Conservation (phyloP, 1,140 invertebrate genomes). For the Lepidotrigona ventralis region DNA sequence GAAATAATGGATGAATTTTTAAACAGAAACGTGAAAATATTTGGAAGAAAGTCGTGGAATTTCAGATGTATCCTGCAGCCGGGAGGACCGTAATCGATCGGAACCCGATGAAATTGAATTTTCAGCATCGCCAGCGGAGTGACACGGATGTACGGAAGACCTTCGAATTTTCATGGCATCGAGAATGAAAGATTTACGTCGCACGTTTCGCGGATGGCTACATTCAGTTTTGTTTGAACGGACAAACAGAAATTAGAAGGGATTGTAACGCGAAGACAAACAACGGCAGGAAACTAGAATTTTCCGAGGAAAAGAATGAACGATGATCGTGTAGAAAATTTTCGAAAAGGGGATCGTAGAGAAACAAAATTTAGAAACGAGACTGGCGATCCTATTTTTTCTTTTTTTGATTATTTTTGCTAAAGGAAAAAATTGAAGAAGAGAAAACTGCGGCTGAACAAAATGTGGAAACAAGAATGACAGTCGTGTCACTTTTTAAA, state of each 20-base stretch:
- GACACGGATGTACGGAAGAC: neutral
- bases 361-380: neutral
- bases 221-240: no score
- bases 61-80: neutral
- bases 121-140: conserved; percentile 2
- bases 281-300: neutral
- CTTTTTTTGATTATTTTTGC: neutral
- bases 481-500: no score
- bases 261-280: neutral
- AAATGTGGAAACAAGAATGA: no score
- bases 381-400: neutral
- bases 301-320: neutral
- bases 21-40: neutral
- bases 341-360: neutral
- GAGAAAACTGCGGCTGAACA: no score
- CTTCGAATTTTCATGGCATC: conserved; percentile 2
- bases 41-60: conserved; percentile 1
- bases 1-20: neutral
- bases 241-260: neutral
- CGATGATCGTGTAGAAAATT: neutral
- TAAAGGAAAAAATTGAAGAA: neutral
- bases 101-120: conserved; percentile 28
- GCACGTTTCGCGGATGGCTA: no score
- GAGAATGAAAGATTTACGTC: conserved; percentile 22
- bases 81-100: conserved; percentile 17